Percentiles rank a stretch among this genome's conserved stretches.
Evolutionary conservation across 2,888 invertebrate species (phyloP).

Genomic region (Rhyacophila evoluta): DNA sequence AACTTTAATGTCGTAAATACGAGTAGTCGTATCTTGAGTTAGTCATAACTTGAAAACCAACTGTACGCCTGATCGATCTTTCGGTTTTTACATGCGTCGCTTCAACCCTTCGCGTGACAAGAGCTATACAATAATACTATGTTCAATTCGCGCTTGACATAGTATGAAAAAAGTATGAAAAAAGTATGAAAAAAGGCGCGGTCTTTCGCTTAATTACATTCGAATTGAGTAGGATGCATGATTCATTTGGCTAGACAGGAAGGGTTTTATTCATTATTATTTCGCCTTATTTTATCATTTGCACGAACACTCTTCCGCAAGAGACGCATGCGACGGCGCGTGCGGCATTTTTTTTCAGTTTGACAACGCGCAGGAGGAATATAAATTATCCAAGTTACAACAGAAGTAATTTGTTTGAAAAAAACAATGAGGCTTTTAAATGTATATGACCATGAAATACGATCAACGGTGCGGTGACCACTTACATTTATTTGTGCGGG

Average conservation of each 20-base stretch:
- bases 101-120: background rate
- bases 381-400: background rate
- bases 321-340: background rate
- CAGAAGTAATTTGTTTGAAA: background rate
- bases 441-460: background rate
- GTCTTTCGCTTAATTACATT: background rate
- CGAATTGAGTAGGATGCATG: constrained; percentile 18
- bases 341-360: background rate
- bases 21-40: too few species aligned
- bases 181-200: too few species aligned
- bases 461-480: too few species aligned
- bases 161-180: too few species aligned
- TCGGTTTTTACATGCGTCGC: too few species aligned
- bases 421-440: background rate
- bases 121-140: background rate
- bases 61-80: too few species aligned
- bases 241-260: constrained; percentile 24
- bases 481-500: too few species aligned
- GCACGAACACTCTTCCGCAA: background rate
- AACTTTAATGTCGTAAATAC: too few species aligned
- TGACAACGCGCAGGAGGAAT: background rate
- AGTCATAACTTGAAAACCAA: too few species aligned
- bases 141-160: background rate
- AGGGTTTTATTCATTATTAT: background rate
- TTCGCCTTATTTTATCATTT: background rate